These are phyloP conservation scores for Micrasema minimum DNA, from an alignment of 1,140 invertebrate genomes.

Conservation along the genomic window DNA sequence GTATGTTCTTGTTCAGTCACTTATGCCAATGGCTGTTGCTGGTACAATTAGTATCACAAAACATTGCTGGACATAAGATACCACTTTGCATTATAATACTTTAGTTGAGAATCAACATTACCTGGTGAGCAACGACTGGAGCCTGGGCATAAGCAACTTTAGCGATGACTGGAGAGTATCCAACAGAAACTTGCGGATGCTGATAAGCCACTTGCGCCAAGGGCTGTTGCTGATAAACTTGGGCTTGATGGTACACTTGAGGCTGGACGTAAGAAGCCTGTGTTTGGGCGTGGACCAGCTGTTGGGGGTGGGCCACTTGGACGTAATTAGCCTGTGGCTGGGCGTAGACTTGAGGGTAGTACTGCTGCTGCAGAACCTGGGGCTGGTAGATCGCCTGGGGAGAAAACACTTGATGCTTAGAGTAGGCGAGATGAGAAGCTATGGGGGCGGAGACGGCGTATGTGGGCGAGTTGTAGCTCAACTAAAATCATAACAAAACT, in stretches of 20 bases:
- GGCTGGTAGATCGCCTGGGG: constrained; percentile 39
- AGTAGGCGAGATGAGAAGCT: constrained; percentile 46
- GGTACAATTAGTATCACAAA: too few species aligned
- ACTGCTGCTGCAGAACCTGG: constrained; percentile 9
- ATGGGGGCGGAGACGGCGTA: constrained; percentile 48
- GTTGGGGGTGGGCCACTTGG: constrained; percentile 19
- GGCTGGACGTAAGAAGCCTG: constrained; percentile 39
- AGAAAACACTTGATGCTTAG: constrained; percentile 45
- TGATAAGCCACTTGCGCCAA: constrained; percentile 35
- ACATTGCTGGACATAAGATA: too few species aligned
- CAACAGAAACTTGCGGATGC: constrained; percentile 33
- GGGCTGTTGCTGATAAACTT: constrained; percentile 37
- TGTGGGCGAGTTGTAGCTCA: constrained; percentile 25
- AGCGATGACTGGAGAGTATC: constrained; percentile 30
- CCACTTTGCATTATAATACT: too few species aligned
- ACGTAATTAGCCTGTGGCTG: constrained; percentile 14
- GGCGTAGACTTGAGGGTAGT: not conserved
- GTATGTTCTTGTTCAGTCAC: too few species aligned
- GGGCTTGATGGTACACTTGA: constrained; percentile 36
- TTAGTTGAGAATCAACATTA: too few species aligned
- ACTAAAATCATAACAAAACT: constrained; percentile 30
- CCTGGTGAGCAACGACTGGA: constrained; percentile 29
- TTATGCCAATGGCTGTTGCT: too few species aligned
- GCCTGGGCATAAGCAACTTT: constrained; percentile 43
- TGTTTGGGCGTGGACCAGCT: constrained; percentile 10